These are phyloP conservation scores for Eubasilissa splendida DNA, from an alignment of 2,888 invertebrate genomes.

Conservation along the genomic window DNA sequence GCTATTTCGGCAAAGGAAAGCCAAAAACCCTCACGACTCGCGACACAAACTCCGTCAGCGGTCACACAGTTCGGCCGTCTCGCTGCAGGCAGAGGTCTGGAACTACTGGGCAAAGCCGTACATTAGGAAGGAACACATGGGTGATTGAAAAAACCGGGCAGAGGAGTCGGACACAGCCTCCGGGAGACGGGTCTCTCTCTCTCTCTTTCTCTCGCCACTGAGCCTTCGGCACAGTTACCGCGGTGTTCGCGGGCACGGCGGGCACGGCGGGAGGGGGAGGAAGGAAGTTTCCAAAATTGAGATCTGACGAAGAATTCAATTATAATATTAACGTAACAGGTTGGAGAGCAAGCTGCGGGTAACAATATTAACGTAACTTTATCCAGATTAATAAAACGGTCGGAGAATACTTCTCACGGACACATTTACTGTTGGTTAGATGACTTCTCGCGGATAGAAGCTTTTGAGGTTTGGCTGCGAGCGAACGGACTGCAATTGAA, in stretches of 20 bases:
- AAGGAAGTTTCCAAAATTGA: slow-evolving; percentile 3
- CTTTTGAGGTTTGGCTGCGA: no score
- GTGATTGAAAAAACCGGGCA: slow-evolving; percentile 66
- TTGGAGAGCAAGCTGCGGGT: no score
- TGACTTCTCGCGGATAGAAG: no score
- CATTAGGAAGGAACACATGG: slow-evolving; percentile 76
- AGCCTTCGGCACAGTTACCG: slow-evolving; percentile 7
- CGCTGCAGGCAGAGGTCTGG: slow-evolving; percentile 73
- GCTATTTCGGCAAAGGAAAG: no score
- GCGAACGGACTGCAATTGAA: no score
- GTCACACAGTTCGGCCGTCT: slow-evolving; percentile 61
- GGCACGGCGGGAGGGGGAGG: background rate
- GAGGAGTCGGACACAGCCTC: slow-evolving; percentile 43
- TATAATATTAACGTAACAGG: background rate
- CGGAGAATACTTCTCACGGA: no score
- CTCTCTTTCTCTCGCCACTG: background rate
- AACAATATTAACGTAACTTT: no score
- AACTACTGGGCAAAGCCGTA: slow-evolving; percentile 74
- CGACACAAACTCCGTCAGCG: background rate
- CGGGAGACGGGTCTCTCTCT: background rate
- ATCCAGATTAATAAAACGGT: no score
- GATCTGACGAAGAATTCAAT: background rate
- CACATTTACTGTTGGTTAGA: background rate
- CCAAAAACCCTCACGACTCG: background rate
- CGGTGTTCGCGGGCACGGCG: background rate